Evolutionary conservation across 2,113 vertebrate genomes (phyloP).

Genomic region (Amphilophus citrinellus): DNA sequence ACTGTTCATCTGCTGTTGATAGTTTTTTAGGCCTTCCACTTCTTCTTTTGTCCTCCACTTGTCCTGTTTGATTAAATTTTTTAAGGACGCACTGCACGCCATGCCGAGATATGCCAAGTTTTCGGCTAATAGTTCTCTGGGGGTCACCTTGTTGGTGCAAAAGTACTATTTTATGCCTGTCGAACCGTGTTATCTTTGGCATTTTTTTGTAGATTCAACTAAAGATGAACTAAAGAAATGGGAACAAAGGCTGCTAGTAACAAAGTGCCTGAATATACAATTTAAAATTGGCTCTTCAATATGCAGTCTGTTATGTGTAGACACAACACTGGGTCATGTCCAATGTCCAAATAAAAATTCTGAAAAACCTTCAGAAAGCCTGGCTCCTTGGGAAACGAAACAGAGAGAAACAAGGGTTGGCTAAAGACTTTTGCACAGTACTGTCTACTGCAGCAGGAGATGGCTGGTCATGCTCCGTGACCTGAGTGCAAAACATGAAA

Average conservation of each 20-base stretch:
- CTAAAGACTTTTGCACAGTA: not conserved
- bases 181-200: conserved; percentile 13
- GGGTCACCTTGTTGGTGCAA: conserved; percentile 12
- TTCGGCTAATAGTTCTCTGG: conserved; percentile 1
- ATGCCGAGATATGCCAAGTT: conserved; percentile 13
- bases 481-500: not conserved
- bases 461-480: not conserved
- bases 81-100: conserved; percentile 12
- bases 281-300: not conserved
- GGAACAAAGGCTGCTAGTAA: not conserved
- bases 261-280: not conserved
- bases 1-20: conserved; percentile 11
- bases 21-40: conserved; percentile 12
- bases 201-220: not conserved
- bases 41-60: conserved; percentile 20
- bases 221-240: not conserved
- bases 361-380: not conserved
- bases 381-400: not conserved
- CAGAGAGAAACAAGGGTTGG: not conserved
- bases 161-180: conserved; percentile 19
- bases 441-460: not conserved
- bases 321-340: not conserved
- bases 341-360: not conserved
- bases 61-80: conserved; percentile 5
- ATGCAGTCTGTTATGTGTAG: not conserved